Evolutionary conservation across 1,140 invertebrate genomes (phyloP).

Genomic region (Himalopsyche phryganea): DNA sequence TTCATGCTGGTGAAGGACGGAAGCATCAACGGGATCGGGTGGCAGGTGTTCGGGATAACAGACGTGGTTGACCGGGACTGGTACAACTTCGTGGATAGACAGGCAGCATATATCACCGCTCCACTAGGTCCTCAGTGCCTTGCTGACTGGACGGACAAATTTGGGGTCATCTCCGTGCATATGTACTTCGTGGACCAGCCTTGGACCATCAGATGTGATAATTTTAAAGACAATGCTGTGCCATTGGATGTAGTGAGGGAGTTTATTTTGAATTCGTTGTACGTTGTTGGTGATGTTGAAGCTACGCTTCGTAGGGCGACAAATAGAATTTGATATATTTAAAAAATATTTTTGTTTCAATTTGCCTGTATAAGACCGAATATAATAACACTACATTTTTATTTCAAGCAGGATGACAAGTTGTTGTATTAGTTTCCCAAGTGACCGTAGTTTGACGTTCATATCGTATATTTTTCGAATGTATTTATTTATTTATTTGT

Average conservation of each 20-base stretch:
- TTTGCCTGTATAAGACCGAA: too few relatives aligned
- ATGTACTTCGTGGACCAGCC: conserved; percentile 41
- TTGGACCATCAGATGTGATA: conserved; percentile 26
- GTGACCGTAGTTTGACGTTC: too few relatives aligned
- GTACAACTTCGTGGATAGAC: conserved; percentile 8
- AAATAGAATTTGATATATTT: too few relatives aligned
- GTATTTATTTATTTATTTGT: too few relatives aligned
- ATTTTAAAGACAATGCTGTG: conserved; percentile 17
- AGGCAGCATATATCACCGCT: conserved; percentile 1
- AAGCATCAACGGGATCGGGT: conserved; percentile 13
- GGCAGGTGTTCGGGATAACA: conserved; percentile 22
- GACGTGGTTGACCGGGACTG: conserved; percentile 12
- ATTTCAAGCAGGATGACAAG: too few relatives aligned
- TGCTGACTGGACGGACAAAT: conserved; percentile 34
- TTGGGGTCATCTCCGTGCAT: conserved; percentile 40
- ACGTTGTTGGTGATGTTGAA: too few relatives aligned
- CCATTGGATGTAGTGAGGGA: neutral
- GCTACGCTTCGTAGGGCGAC: too few relatives aligned
- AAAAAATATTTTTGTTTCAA: too few relatives aligned
- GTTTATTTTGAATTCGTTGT: too few relatives aligned
- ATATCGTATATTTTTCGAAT: too few relatives aligned
- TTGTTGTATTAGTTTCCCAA: too few relatives aligned
- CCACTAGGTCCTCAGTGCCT: conserved; percentile 34
- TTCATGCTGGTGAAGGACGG: conserved; percentile 17
- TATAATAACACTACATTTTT: too few relatives aligned